Conservation (phyloP, 2,797 vertebrate genomes). For the Botia almorhae region DNA sequence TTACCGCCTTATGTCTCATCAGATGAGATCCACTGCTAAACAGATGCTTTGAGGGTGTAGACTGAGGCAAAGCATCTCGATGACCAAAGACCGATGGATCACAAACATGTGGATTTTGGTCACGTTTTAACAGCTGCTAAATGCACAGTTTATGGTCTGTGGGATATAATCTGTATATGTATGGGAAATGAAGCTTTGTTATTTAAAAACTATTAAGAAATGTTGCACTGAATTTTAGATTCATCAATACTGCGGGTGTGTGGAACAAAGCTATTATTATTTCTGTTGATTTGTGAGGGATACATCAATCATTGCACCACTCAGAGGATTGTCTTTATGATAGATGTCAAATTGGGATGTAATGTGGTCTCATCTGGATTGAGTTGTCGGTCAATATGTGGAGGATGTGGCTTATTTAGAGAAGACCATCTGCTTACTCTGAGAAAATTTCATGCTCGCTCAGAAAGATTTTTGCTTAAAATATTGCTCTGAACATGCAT, state of each 20-base stretch:
- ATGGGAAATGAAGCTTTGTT: not conserved
- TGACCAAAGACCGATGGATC: slow-evolving; percentile 23
- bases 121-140: slow-evolving; percentile 16
- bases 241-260: slow-evolving; percentile 1
- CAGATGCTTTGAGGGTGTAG: slow-evolving; percentile 58
- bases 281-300: slow-evolving; percentile 35
- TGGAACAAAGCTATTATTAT: slow-evolving; percentile 32
- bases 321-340: slow-evolving; percentile 22
- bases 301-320: slow-evolving; percentile 40
- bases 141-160: not conserved
- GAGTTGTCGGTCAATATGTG: slow-evolving; percentile 46
- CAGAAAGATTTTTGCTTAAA: not conserved
- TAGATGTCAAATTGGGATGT: slow-evolving; percentile 39
- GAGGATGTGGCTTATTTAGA: slow-evolving; percentile 51
- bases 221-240: slow-evolving; percentile 2
- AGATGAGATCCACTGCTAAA: slow-evolving; percentile 71
- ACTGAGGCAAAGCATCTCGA: slow-evolving; percentile 50
- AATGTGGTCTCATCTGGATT: slow-evolving; percentile 47
- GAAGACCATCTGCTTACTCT: slow-evolving; percentile 49
- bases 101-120: slow-evolving; percentile 29
- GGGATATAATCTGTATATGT: not conserved
- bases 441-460: slow-evolving; percentile 31
- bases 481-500: slow-evolving; percentile 18
- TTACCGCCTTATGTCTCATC: slow-evolving; percentile 70
- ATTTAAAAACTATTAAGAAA: slow-evolving; percentile 11